Evolutionary conservation across 2,888 invertebrate genomes (phyloP).

Genomic region (Nezara viridula): DNA sequence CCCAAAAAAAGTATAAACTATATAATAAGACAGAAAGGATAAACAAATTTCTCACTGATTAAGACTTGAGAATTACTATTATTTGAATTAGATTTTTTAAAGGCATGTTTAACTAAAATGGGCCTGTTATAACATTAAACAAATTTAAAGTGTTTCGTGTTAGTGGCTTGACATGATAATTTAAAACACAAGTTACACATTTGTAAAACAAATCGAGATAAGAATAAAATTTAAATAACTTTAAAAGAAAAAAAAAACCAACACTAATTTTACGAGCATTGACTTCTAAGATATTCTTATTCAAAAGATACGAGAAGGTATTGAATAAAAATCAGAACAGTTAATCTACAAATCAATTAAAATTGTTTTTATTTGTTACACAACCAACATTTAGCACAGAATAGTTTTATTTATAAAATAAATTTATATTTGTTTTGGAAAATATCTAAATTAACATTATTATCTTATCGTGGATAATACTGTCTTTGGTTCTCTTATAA

Average conservation of each 20-base stretch:
- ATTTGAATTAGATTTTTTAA: no score
- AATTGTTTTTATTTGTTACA: not conserved
- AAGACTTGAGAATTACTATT: no score
- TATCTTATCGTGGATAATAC: not conserved
- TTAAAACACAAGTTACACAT: no score
- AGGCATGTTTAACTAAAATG: no score
- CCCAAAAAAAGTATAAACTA: no score
- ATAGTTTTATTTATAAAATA: not conserved
- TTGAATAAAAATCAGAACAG: not conserved
- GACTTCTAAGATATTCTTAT: not conserved
- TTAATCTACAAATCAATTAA: not conserved
- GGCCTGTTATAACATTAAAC: no score
- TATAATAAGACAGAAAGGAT: no score
- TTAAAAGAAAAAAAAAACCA: not conserved
- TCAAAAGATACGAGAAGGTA: not conserved
- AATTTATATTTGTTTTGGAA: not conserved
- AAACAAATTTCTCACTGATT: no score
- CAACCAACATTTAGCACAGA: not conserved
- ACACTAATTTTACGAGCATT: no score
- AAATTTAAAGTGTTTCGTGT: no score
- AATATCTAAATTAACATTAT: not conserved
- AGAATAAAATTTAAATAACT: no score
- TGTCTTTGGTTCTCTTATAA: slow-evolving; percentile 34
- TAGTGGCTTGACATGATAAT: no score
- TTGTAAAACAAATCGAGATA: not conserved